Base-by-base conservation (phyloP, 2,888 invertebrate genomes). In the Chrysomela aeneicollis region DNA sequence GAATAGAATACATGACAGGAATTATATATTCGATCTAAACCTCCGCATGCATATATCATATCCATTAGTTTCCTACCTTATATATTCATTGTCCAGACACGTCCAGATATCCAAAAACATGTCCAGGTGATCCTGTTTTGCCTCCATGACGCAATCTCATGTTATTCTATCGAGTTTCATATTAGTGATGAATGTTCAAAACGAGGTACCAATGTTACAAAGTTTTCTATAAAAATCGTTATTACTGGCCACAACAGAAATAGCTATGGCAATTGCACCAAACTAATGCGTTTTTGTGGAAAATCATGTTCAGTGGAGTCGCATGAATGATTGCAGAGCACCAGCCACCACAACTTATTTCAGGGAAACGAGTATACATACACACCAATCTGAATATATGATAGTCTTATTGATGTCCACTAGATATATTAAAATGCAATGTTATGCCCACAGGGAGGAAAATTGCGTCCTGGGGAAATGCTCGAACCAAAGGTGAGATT, bases 391-490 rank as follows among this genome's bases (percentile, higher is more conserved):
- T 59, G 37, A 46, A 53, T 53, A 21, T 32, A 61, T 53, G 17
- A 26, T 15, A n/a, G 21, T 47, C 18, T 59, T 59, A 58, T 61
- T 67, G 61, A 57, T 59, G 51, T 66, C 70, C 66, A 60, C 53
- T 71, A 64, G 70, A 69, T 64, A 35, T 61, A 60, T 62, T 62
- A 69, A 26, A 71, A 59, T 68, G 49, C 61, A 59, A 68, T 75
- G 66, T 78, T 77, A 75, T 86, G 85, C 86, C 85, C 84, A 83
- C 88, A 89, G 88, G 87, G 86, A 85, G 88, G 88, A 85, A 89
- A 87, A 85, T 90, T 91, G 85, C 90, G 91, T 84, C 91, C 91
- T 82, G 91, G 91, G 85, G 91, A 91, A 86, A 88, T 91, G 81
- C 85, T 87, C 83, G 90, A 90, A 84, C 85, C 86, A 83, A 90